Base-by-base conservation (phyloP, 2,797 vertebrate genomes). In the Muscicapa comitata region DNA sequence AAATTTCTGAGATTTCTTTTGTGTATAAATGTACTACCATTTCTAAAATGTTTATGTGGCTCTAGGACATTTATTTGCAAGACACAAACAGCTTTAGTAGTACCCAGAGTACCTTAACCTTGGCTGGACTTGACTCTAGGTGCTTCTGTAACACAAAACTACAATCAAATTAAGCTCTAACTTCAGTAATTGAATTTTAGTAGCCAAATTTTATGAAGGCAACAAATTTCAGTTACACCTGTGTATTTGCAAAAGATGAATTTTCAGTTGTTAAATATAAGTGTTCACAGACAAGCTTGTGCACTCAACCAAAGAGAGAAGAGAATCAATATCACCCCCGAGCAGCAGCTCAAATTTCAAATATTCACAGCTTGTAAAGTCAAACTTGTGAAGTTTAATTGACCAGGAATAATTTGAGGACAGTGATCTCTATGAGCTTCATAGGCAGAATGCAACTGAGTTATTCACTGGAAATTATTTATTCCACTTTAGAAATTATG, bases 381-480 rank as follows among this genome's bases (percentile, higher is more conserved):
- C 4, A 6, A 92, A 95, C 86, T 94, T 83, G 81, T 91, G 92
- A 91, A 95, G 94, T 95, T 95, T 95, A 97, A 96, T 93, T 96
- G 93, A 85, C 81, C 86, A 81, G 72, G 67, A 96, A 87, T 89
- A 91, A 96, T 94, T 87, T 93, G 92, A 93, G 70, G 88, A 93
- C 55, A 79, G 68, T 70, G 90, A 94, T 92, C 77, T 68, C 55
- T 86, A 48, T 75, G 86, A 77, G 80, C 62, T 94, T 86, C 88
- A 57, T 25, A 80, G 81, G 45, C 77, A 89, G 81, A 90, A 80
- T 35, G 55, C 58, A 79, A 50, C 43, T 0, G 9, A 83, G 43
- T 89, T 93, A 86, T 76, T 90, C 50, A 73, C 54, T 72, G 78
- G 86, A 82, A 95, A 93, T 93, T 87, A 90, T 92, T 95, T 92